phyloP scores from a whole-genome alignment of 2,797 vertebrate genomes.

The Acanthurus leucopareius region DNA sequence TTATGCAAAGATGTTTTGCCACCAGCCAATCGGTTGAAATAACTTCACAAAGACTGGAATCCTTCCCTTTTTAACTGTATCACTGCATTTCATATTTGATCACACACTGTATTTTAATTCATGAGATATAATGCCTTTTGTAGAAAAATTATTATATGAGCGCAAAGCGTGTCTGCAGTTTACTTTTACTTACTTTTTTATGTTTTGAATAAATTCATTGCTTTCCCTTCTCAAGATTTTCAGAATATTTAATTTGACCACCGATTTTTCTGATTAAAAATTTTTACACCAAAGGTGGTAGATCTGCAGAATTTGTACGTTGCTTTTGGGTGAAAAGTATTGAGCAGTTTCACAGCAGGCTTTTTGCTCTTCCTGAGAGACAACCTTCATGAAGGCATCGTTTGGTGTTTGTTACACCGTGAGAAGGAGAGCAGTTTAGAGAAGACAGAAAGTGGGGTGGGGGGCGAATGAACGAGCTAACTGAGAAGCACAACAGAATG shows the following conservation, averaged over 20 bases:
- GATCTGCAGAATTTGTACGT: background rate
- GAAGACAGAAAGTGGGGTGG: conserved; percentile 58
- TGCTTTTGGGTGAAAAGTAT: background rate
- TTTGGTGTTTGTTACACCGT: conserved; percentile 71
- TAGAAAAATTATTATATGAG: background rate
- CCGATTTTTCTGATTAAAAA: conserved; percentile 25
- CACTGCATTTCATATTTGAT: conserved; percentile 25
- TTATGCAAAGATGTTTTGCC: conserved; percentile 45
- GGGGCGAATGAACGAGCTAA: conserved; percentile 42
- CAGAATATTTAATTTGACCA: conserved; percentile 18
- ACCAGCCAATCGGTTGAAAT: conserved; percentile 32
- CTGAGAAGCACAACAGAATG: conserved; percentile 81
- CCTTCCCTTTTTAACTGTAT: background rate
- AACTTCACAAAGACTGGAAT: conserved; percentile 28
- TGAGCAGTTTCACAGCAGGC: background rate
- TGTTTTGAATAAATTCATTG: conserved; percentile 1
- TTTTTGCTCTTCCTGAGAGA: conserved; percentile 30
- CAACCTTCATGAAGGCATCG: conserved; percentile 64
- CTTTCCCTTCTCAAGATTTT: conserved; percentile 28
- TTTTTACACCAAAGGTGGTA: background rate
- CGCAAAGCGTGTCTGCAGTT: conserved; percentile 3
- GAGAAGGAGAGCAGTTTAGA: conserved; percentile 71
- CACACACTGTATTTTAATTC: background rate
- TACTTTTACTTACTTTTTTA: conserved; percentile 24
- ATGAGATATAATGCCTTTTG: background rate